These are phyloP conservation scores for Laticauda colubrina DNA, from an alignment of 2,113 vertebrate genomes.

Conservation along the genomic window DNA sequence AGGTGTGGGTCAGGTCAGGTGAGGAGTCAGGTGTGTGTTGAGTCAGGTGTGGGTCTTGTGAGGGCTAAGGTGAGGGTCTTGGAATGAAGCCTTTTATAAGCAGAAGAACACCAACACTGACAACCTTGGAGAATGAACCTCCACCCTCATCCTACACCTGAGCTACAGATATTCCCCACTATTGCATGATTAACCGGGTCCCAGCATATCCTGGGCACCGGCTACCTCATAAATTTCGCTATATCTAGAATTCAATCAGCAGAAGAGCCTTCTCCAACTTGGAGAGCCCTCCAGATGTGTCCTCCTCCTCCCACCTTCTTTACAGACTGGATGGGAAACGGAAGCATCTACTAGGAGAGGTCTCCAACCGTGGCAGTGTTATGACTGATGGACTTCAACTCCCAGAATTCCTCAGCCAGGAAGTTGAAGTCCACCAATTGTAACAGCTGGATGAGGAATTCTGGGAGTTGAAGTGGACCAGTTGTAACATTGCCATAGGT, in stretches of 20 bases:
- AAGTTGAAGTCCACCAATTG: too few species aligned
- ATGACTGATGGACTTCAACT: background rate
- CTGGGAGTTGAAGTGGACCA: background rate
- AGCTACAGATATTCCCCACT: background rate
- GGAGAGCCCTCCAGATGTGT: background rate
- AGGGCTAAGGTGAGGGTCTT: background rate
- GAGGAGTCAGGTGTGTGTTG: too few species aligned
- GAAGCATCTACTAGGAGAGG: background rate
- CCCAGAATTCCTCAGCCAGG: background rate
- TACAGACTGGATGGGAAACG: background rate
- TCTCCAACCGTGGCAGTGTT: background rate
- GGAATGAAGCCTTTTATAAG: background rate
- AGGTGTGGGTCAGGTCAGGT: too few species aligned
- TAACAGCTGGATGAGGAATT: background rate
- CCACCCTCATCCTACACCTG: background rate
- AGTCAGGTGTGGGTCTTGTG: too few species aligned
- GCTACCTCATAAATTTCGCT: background rate
- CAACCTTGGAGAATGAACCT: background rate
- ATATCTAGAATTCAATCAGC: background rate
- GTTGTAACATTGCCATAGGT: background rate
- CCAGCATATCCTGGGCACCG: background rate
- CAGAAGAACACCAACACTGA: background rate
- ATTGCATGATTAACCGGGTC: background rate
- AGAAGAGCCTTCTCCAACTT: background rate
- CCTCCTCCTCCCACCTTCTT: background rate